These are phyloP conservation scores for Nebria brevicollis DNA, from an alignment of 2,888 invertebrate species.

Conservation along the genomic window DNA sequence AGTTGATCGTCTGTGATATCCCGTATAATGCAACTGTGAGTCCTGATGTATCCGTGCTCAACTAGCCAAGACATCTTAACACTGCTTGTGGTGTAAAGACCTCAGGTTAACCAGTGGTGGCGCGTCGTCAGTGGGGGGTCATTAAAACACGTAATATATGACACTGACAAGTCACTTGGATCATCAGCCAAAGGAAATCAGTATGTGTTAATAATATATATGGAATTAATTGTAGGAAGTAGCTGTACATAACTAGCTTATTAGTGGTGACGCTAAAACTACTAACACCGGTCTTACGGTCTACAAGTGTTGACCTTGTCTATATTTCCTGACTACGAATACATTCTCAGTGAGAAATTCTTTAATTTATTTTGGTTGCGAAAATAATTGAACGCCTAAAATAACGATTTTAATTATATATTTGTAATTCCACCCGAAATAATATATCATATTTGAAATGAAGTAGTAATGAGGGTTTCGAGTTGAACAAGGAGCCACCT, in stretches of 20 bases:
- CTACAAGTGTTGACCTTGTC: not conserved
- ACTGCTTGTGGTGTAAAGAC: conserved; percentile 32
- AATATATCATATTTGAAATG: not conserved
- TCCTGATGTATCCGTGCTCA: conserved; percentile 25
- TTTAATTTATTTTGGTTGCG: no score
- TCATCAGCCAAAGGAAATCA: no score
- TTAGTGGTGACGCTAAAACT: conserved; percentile 22
- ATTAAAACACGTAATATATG: not conserved
- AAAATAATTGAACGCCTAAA: no score
- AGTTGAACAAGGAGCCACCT: conserved; percentile 35
- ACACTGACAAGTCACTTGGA: not conserved
- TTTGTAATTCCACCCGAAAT: no score
- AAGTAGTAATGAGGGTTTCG: not conserved
- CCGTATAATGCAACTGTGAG: conserved; percentile 20
- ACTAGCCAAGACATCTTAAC: conserved; percentile 22
- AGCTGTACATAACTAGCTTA: conserved; percentile 7
- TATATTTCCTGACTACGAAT: not conserved
- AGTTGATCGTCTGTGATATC: conserved; percentile 19
- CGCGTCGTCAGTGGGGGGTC: not conserved
- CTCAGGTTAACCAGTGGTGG: conserved; percentile 29
- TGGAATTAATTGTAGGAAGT: not conserved
- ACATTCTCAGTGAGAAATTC: no score
- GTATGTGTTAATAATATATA: not conserved
- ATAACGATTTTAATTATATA: no score
- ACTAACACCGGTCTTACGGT: conserved; percentile 6